Percentiles rank a stretch among this genome's conserved stretches.
These are phyloP conservation scores for Pterocles burchelli DNA, from an alignment of 2,113 vertebrate genomes.

Conservation along the genomic window DNA sequence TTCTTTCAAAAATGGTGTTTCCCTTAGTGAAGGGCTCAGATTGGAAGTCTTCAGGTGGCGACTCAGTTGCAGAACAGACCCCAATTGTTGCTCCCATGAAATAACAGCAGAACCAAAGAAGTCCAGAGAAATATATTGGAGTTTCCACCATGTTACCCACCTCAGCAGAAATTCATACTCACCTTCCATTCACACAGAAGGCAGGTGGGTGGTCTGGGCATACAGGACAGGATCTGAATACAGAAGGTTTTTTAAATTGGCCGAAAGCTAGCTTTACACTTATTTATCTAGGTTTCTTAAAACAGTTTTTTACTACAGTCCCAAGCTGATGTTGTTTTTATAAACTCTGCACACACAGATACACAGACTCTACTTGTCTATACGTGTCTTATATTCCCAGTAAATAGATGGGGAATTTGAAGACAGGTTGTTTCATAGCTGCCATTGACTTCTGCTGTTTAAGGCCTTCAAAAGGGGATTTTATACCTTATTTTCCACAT, in stretches of 20 bases:
- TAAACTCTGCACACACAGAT: not conserved
- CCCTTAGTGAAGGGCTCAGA: constrained; percentile 4
- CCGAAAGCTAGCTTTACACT: not conserved
- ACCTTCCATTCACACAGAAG: not conserved
- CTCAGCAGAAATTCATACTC: not conserved
- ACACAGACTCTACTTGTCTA: not conserved
- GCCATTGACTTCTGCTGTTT: not conserved
- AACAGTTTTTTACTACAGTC: not conserved
- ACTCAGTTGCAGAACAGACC: not conserved
- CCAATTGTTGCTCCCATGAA: not conserved
- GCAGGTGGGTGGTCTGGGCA: not conserved
- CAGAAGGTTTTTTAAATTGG: not conserved
- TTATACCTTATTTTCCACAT: not conserved
- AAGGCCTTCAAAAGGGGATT: not conserved
- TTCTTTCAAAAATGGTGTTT: constrained; percentile 16
- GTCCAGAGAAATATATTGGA: not conserved
- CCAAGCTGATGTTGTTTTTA: not conserved
- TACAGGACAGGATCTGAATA: not conserved
- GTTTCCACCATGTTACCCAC: not conserved
- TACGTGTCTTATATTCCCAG: not conserved
- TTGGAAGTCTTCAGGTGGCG: not conserved
- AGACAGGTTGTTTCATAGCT: not conserved
- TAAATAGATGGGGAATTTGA: not conserved
- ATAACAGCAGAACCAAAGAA: constrained; percentile 24
- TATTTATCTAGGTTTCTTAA: not conserved